phyloP scores from a whole-genome alignment of 2,888 invertebrate species.

The Malacosoma neustria region DNA sequence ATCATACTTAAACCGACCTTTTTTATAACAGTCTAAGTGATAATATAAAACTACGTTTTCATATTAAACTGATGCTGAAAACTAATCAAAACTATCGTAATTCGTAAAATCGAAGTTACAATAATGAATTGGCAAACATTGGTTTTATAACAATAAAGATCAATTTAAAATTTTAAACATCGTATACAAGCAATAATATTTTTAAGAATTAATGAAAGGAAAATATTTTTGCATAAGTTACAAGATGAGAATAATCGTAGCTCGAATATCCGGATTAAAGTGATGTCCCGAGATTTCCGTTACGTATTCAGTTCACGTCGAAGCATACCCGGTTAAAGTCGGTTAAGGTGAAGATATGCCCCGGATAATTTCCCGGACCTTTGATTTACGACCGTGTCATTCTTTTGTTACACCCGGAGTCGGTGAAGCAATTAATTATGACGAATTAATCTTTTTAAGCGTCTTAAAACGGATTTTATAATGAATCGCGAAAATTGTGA shows the following conservation, averaged over 20 bases:
- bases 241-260: slow-evolving; percentile 39
- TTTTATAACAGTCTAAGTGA: too few relatives aligned
- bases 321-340: slow-evolving; percentile 59
- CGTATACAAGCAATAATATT: too few relatives aligned
- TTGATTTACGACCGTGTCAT: slow-evolving; percentile 55
- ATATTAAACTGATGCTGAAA: too few relatives aligned
- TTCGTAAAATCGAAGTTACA: too few relatives aligned
- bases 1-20: too few relatives aligned
- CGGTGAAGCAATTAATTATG: slow-evolving; percentile 21
- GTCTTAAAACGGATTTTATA: slow-evolving; percentile 1
- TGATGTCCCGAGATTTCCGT: slow-evolving; percentile 26
- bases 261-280: slow-evolving; percentile 41
- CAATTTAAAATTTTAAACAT: too few relatives aligned
- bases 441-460: slow-evolving; percentile 17
- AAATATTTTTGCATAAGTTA: too few relatives aligned
- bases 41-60: too few relatives aligned
- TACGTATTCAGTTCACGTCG: slow-evolving; percentile 63
- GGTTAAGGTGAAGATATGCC: slow-evolving; percentile 64
- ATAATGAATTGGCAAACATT: too few relatives aligned
- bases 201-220: too few relatives aligned
- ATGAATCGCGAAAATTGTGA: slow-evolving; percentile 13
- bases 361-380: slow-evolving; percentile 54
- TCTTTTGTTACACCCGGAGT: slow-evolving; percentile 30
- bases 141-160: too few relatives aligned
- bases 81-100: too few relatives aligned